These are phyloP conservation scores for Whitmania pigra DNA, from an alignment of 1,140 invertebrate genomes.

Conservation along the genomic window DNA sequence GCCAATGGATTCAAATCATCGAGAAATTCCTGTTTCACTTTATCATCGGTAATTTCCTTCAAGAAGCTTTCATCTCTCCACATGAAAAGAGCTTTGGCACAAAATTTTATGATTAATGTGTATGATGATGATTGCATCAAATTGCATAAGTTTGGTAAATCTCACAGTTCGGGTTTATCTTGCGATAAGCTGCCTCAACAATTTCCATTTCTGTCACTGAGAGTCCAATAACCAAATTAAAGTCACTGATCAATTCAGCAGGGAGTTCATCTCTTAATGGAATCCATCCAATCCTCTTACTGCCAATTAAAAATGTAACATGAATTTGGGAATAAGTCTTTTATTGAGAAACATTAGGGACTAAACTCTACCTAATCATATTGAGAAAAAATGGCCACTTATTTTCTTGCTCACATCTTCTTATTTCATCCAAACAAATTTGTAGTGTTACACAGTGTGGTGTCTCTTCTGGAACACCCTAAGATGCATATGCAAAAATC, in stretches of 20 bases:
- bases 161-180: conserved; percentile 41
- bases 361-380: conserved; percentile 9
- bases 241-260: conserved; percentile 35
- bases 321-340: neutral
- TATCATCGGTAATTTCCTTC: conserved; percentile 16
- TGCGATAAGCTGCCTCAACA: conserved; percentile 37
- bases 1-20: conserved; percentile 18
- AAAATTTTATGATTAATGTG: neutral
- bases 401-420: conserved; percentile 15
- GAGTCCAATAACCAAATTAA: conserved; percentile 35
- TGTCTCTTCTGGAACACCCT: conserved; percentile 20
- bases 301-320: conserved; percentile 25
- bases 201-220: conserved; percentile 39
- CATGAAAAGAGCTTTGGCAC: conserved; percentile 24
- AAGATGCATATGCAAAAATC: neutral
- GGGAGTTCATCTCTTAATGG: conserved; percentile 37
- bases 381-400: conserved; percentile 21
- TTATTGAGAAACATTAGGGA: neutral
- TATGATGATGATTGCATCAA: neutral
- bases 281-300: conserved; percentile 39
- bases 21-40: conserved; percentile 16
- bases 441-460: neutral
- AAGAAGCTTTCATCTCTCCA: conserved; percentile 20
- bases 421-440: conserved; percentile 21
- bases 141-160: neutral